Evolutionary conservation across 2,113 vertebrate species (phyloP).

Genomic region (Eretmochelys imbricata): DNA sequence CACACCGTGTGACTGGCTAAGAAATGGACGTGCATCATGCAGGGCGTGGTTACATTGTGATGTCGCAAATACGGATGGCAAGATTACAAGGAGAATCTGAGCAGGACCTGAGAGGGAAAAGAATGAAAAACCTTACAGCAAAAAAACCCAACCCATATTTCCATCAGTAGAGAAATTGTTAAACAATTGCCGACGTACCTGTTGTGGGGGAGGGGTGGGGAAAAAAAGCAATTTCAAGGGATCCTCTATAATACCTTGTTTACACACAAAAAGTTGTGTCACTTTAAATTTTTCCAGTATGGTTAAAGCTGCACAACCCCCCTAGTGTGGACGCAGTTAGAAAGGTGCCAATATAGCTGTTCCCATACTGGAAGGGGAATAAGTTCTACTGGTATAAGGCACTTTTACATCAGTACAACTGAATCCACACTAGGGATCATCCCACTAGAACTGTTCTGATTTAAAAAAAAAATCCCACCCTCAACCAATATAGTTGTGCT

Average conservation of each 20-base stretch:
- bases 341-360: background rate
- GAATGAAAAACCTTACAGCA: background rate
- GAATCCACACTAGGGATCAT: background rate
- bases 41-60: constrained; percentile 21
- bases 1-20: constrained; percentile 28
- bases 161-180: background rate
- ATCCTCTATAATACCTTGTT: background rate
- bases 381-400: background rate
- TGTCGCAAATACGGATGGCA: constrained; percentile 53
- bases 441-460: background rate
- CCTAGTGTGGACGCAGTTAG: background rate
- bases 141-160: background rate
- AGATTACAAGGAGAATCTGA: constrained; percentile 57
- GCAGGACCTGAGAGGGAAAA: constrained; percentile 5
- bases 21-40: constrained; percentile 57
- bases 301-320: background rate
- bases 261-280: background rate
- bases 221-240: background rate
- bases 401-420: background rate
- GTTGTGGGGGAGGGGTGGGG: background rate
- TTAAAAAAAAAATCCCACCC: background rate
- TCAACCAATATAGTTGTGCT: background rate
- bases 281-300: background rate
- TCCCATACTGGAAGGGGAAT: background rate
- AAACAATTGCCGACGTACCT: background rate